phyloP scores from a whole-genome alignment of 2,797 vertebrate species.

The Callimico goeldii region DNA sequence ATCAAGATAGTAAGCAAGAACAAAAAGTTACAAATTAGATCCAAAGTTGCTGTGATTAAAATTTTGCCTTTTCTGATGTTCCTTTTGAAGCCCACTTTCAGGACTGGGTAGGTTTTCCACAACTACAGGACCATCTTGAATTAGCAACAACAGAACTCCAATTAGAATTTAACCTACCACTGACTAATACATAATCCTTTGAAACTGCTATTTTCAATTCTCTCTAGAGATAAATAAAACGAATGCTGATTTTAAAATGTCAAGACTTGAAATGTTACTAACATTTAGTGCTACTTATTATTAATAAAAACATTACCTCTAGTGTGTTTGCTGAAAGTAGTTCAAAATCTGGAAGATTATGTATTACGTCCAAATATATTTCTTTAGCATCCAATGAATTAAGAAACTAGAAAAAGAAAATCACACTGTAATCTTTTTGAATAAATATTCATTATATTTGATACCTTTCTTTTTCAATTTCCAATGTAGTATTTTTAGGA shows the following conservation, averaged over 20 bases:
- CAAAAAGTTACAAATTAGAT: background rate
- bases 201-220: slow-evolving; percentile 10
- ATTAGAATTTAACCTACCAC: background rate
- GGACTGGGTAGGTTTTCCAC: background rate
- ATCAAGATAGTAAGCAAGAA: slow-evolving; percentile 9
- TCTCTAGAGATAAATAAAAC: background rate
- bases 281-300: background rate
- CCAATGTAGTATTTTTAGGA: slow-evolving; percentile 14
- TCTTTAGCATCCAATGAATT: slow-evolving; percentile 94
- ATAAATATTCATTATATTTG: background rate
- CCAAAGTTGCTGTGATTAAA: background rate
- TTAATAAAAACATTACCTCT: slow-evolving; percentile 86
- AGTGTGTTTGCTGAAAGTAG: slow-evolving; percentile 88
- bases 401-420: slow-evolving; percentile 88
- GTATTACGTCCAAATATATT: slow-evolving; percentile 92
- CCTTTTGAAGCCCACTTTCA: background rate
- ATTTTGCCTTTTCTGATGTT: background rate
- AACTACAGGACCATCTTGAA: background rate
- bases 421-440: slow-evolving; percentile 45
- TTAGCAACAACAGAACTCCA: background rate
- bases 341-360: slow-evolving; percentile 92
- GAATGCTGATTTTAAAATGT: slow-evolving; percentile 39
- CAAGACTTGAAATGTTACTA: background rate
- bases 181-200: background rate
- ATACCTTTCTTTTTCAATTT: background rate